Evolutionary conservation across 2,797 vertebrate species (phyloP).

Genomic region (Smutsia gigantea): DNA sequence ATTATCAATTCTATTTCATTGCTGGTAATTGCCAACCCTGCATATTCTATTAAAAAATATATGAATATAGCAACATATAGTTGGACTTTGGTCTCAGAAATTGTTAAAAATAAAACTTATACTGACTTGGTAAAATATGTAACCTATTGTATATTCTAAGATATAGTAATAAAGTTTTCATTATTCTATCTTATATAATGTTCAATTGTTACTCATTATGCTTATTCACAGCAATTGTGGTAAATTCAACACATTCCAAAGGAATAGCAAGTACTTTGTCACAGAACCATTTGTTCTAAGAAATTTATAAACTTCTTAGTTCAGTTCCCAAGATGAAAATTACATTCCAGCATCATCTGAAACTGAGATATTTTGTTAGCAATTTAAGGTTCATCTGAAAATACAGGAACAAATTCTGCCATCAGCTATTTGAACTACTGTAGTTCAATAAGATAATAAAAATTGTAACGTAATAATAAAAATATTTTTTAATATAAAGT

Average conservation of each 20-base stretch:
- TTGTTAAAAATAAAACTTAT: constrained; percentile 14
- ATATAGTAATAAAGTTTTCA: not conserved
- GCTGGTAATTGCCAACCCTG: not conserved
- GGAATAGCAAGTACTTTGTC: constrained; percentile 20
- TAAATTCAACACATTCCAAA: constrained; percentile 26
- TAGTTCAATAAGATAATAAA: constrained; percentile 63
- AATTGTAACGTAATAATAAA: constrained; percentile 64
- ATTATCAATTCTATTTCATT: no score
- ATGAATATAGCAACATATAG: not conserved
- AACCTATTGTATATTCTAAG: not conserved
- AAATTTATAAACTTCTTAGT: constrained; percentile 61
- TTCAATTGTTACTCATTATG: not conserved
- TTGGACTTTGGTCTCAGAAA: not conserved
- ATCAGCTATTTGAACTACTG: constrained; percentile 79
- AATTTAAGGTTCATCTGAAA: constrained; percentile 73
- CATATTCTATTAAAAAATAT: not conserved
- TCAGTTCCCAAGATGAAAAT: constrained; percentile 59
- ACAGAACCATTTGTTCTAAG: constrained; percentile 52
- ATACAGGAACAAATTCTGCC: constrained; percentile 71
- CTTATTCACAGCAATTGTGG: not conserved
- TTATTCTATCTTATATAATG: not conserved
- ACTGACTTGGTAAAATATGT: constrained; percentile 37
- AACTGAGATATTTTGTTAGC: constrained; percentile 53
- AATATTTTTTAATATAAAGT: constrained; percentile 72
- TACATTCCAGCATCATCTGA: constrained; percentile 66